These are phyloP conservation scores for Manis javanica DNA, from an alignment of 2,797 vertebrate species.

Conservation along the genomic window DNA sequence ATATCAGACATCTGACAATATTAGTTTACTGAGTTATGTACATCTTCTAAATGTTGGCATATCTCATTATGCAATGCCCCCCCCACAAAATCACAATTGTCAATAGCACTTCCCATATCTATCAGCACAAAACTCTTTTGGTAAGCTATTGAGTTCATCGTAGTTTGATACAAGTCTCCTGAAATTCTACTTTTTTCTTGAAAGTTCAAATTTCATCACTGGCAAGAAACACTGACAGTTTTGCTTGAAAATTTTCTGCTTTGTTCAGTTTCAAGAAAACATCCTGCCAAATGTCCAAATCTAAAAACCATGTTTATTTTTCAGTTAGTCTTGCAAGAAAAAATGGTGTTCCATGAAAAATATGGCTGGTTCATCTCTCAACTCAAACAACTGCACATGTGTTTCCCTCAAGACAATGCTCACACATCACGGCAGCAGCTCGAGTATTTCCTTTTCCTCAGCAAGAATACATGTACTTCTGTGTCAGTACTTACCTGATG, in stretches of 20 bases:
- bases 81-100: neutral
- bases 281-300: neutral
- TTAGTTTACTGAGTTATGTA: neutral
- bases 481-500: neutral
- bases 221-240: neutral
- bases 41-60: neutral
- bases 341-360: neutral
- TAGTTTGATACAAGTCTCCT: neutral
- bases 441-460: neutral
- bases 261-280: slow-evolving; percentile 19
- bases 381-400: neutral
- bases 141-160: neutral
- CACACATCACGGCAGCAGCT: neutral
- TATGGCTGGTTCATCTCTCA: neutral
- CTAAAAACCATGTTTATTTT: neutral
- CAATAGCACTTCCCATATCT: neutral
- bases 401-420: neutral
- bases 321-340: neutral
- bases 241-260: neutral
- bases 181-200: neutral
- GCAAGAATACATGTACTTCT: fast-evolving
- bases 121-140: neutral
- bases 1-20: neutral
- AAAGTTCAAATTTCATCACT: neutral
- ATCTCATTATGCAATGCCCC: too few relatives aligned